Evolutionary conservation across 1,140 invertebrate genomes (phyloP), one percentile per base, ranked within the genome.

Genomic region (Anoplolepis gracilipes): DNA sequence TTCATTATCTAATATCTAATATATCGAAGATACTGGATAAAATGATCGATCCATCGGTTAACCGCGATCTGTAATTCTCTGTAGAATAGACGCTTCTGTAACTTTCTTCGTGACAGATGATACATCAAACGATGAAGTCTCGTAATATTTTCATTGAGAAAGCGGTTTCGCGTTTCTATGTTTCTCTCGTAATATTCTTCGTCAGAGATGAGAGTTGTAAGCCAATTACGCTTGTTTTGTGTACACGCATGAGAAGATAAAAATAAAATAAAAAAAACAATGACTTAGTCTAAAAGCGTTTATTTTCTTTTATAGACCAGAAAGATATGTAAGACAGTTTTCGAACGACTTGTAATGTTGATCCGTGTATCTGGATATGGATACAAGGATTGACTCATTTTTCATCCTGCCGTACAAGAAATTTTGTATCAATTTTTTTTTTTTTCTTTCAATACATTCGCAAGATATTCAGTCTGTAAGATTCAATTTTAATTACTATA

Each of bases 261-360:
- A n/a, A 79, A 69, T 22, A 79, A 79, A 79, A 79, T 39, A 53
- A 53, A 53, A 65, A 73, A 73, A 73, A 22, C 57, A 65, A 79
- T 69, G 22, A 69, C 2, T 79, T 67, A 67, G 30, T 67, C 76
- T 67, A 53, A 79, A 53, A 22, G n/a, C 22, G 8, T 79, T 69
- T 79, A 55, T 79, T 77, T 77, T 62, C 6, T 61, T 25, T 61
- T 61, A 25, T 61, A 61, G 13, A 49, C 46, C 46, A 49, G 46
- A 49, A 19, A 16, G 7, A 57, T n/a, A 57, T 57, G 2, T 57
- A 57, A 6, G 10, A n/a, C 3, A 57, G 5, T n/a, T 22, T 57
- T 57, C n/a, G n/a, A 19, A 22, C 13, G 19, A 19, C n/a, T 55
- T 36, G 25, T 75, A 59, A 59, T 57, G 22, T 22, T 25, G 25